Evolutionary conservation across 2,113 vertebrate genomes (phyloP).

Genomic region (Notothenia rossii): DNA sequence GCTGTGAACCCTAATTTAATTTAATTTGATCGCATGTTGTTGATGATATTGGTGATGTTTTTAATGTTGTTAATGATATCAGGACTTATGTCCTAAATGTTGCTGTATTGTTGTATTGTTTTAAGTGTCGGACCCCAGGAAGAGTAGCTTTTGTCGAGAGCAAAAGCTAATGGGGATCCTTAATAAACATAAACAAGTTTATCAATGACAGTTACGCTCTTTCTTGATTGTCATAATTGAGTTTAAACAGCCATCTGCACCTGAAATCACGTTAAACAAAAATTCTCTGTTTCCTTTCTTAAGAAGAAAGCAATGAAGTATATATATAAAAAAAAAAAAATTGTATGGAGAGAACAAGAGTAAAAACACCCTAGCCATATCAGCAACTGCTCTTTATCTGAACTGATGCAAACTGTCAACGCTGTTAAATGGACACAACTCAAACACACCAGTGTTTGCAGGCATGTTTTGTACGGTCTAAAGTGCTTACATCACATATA

Average conservation of each 20-base stretch:
- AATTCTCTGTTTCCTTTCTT: slow-evolving; percentile 20
- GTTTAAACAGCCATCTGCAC: not conserved
- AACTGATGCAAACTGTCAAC: not conserved
- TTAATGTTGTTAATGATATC: too few relatives aligned
- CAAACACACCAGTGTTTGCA: not conserved
- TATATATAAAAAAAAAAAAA: not conserved
- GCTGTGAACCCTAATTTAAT: too few relatives aligned
- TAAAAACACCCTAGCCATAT: not conserved
- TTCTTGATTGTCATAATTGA: not conserved
- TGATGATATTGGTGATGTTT: too few relatives aligned
- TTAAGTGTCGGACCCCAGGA: too few relatives aligned
- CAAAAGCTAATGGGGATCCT: too few relatives aligned
- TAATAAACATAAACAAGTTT: not conserved
- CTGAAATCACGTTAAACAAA: not conserved
- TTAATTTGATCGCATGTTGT: too few relatives aligned
- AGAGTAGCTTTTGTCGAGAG: too few relatives aligned
- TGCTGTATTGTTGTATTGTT: too few relatives aligned
- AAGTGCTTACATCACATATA: not conserved
- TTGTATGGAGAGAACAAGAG: too few relatives aligned
- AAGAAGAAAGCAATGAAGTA: not conserved
- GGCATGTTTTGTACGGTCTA: not conserved
- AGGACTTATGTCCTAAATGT: too few relatives aligned
- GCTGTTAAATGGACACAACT: not conserved
- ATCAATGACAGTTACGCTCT: not conserved
- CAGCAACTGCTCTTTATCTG: too few relatives aligned